A percentile compares a stretch with the other conserved stretches of the same genome.
These are phyloP conservation scores for Barypeithes pellucidus DNA, from an alignment of 2,888 invertebrate species.

Conservation along the genomic window DNA sequence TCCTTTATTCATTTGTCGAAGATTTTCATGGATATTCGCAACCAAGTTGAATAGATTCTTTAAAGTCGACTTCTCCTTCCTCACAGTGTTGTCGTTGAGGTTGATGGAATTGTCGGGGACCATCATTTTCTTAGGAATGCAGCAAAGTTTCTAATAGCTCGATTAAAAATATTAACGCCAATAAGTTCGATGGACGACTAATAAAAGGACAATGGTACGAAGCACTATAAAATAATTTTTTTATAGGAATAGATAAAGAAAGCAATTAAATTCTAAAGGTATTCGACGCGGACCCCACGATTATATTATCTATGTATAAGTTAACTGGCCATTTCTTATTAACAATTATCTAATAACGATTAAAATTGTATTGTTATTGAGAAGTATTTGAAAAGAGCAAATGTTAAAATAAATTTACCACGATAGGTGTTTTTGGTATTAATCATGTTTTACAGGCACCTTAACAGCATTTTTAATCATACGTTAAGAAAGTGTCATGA, in stretches of 20 bases:
- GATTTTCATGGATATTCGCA: neutral
- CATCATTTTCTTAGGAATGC: neutral
- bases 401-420: too few species aligned
- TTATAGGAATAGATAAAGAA: slow-evolving; percentile 23
- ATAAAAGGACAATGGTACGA: neutral
- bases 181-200: neutral
- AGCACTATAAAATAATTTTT: neutral
- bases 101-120: neutral
- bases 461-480: too few species aligned
- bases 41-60: neutral
- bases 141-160: neutral
- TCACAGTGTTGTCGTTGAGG: neutral
- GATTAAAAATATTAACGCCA: neutral
- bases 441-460: too few species aligned
- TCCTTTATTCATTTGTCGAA: neutral
- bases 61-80: neutral
- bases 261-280: slow-evolving; percentile 3
- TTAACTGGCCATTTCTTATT: slow-evolving; percentile 2
- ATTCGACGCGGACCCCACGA: neutral
- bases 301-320: neutral
- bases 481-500: too few species aligned
- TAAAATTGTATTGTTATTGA: neutral
- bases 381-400: too few species aligned
- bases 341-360: neutral
- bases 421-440: too few species aligned